Evolutionary conservation across 2,797 vertebrate species (phyloP).

Genomic region (Petrocephalus schoutedeni): DNA sequence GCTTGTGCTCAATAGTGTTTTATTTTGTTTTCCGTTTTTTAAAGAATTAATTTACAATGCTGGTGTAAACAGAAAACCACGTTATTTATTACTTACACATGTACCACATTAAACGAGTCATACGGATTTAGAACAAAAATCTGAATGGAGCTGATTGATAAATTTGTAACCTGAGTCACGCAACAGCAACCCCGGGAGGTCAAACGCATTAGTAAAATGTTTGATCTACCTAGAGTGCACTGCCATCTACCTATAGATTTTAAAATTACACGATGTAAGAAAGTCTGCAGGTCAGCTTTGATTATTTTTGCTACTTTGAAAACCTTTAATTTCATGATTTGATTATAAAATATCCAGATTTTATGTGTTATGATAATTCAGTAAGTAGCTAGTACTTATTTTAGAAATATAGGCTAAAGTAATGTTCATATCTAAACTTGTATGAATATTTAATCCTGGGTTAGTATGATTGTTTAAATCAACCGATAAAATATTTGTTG

Average conservation of each 20-base stretch:
- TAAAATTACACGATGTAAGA: slow-evolving; percentile 66
- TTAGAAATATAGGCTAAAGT: neutral
- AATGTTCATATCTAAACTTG: neutral
- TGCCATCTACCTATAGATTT: slow-evolving; percentile 90
- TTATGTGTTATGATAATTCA: neutral
- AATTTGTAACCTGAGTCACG: slow-evolving; percentile 59
- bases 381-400: neutral
- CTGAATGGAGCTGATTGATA: slow-evolving; percentile 99
- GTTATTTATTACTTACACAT: neutral
- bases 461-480: neutral
- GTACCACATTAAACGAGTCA: neutral
- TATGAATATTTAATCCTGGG: neutral
- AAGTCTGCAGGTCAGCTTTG: neutral
- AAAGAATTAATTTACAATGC: neutral
- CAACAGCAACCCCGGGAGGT: neutral
- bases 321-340: neutral
- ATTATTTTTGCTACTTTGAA: neutral
- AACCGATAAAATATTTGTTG: neutral
- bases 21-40: neutral
- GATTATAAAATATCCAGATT: neutral
- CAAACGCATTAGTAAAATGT: slow-evolving; percentile 89
- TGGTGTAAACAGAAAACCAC: neutral
- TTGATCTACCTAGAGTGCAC: slow-evolving; percentile 92
- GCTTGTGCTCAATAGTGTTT: neutral
- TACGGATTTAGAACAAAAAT: slow-evolving; percentile 74